Conservation (phyloP, 1,140 invertebrate species). For the Anthonomus grandis region DNA sequence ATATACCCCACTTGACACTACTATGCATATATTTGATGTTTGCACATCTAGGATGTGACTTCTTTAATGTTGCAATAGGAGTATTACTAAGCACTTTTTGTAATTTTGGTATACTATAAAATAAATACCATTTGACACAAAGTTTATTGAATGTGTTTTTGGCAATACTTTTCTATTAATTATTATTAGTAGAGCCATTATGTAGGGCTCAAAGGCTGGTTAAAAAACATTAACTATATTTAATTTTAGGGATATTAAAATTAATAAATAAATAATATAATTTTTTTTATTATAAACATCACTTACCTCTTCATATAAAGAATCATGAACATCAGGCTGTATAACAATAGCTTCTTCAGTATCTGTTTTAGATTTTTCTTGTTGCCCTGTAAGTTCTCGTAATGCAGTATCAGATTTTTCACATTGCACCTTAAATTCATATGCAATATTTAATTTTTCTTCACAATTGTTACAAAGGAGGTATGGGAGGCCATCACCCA, state of each 20-base stretch:
- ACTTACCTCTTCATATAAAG: conserved; percentile 25
- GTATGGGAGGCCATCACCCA: conserved; percentile 48
- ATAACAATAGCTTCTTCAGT: conserved; percentile 39
- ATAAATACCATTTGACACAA: no score
- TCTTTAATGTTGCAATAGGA: no score
- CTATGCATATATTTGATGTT: no score
- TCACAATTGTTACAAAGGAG: conserved; percentile 47
- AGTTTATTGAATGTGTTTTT: no score
- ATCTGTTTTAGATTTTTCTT: conserved; percentile 20
- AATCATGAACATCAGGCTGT: conserved; percentile 39
- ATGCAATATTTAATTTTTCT: conserved; percentile 45
- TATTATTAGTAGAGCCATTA: no score
- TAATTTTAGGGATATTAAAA: background rate
- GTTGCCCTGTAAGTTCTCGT: conserved; percentile 34
- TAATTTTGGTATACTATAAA: no score
- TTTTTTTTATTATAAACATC: background rate
- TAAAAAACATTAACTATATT: background rate
- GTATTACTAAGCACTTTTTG: no score
- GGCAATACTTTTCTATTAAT: no score
- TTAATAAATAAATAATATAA: no score
- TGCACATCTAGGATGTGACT: no score
- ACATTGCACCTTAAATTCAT: conserved; percentile 49
- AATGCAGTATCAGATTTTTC: conserved; percentile 55
- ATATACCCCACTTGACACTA: no score
- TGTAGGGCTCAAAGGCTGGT: no score